Conservation (phyloP, 2,797 vertebrate genomes). For the Arrhamphus sclerolepis region DNA sequence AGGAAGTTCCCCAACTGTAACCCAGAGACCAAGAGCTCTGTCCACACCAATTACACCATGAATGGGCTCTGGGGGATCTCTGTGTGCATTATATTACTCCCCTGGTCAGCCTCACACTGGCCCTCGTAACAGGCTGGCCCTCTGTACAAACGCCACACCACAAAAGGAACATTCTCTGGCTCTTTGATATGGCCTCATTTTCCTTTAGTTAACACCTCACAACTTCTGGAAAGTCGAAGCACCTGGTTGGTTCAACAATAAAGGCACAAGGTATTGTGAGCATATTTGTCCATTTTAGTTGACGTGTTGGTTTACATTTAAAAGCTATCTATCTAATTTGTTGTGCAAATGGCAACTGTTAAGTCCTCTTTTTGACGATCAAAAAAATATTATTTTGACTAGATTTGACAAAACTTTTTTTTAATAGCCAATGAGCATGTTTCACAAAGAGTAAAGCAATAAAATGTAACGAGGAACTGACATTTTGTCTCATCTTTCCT, state of each 20-base stretch:
- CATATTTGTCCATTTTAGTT: constrained; percentile 34
- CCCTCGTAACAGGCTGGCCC: constrained; percentile 63
- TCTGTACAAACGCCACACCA: constrained; percentile 69
- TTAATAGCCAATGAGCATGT: neutral
- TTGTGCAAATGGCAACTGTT: neutral
- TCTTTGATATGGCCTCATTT: constrained; percentile 75
- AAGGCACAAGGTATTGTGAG: constrained; percentile 45
- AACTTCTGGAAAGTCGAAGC: constrained; percentile 74
- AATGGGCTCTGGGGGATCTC: constrained; percentile 76
- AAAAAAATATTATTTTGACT: neutral
- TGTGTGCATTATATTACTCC: constrained; percentile 79
- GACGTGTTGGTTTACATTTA: constrained; percentile 9
- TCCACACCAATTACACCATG: constrained; percentile 80
- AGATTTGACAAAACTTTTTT: too few relatives aligned
- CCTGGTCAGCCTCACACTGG: constrained; percentile 64
- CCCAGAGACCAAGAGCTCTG: constrained; percentile 73
- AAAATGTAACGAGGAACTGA: constrained; percentile 47
- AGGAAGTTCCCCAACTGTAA: constrained; percentile 74
- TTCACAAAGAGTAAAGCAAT: constrained; percentile 31
- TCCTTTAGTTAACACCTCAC: constrained; percentile 68
- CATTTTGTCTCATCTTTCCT: constrained; percentile 53
- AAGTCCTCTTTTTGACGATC: neutral
- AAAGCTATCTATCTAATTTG: constrained; percentile 5
- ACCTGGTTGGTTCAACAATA: constrained; percentile 56
- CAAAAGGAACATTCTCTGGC: constrained; percentile 78